Evolutionary conservation across 1,140 invertebrate genomes (phyloP).

Genomic region (Philotrypesis tridentata): DNA sequence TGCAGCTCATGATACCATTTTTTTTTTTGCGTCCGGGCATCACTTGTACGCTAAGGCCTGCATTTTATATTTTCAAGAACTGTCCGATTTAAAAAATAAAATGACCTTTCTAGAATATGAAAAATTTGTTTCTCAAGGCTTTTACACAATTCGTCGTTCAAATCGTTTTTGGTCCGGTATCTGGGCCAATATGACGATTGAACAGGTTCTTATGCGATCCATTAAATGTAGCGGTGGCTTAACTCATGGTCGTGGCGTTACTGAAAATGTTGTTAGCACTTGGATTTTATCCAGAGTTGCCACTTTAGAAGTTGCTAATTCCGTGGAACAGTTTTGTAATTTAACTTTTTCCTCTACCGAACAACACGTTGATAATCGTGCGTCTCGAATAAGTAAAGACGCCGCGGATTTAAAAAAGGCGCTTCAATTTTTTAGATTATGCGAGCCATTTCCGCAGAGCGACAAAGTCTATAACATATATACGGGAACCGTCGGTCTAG

Average conservation of each 20-base stretch:
- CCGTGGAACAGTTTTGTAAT: conserved; percentile 54
- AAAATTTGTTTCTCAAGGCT: conserved; percentile 55
- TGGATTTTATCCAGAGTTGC: neutral
- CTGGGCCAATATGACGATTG: too few species aligned
- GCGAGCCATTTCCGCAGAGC: conserved; percentile 45
- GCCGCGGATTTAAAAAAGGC: conserved; percentile 53
- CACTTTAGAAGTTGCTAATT: neutral
- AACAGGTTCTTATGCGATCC: too few species aligned
- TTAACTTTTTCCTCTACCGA: conserved; percentile 51
- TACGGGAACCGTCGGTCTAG: conserved; percentile 51
- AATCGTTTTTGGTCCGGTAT: conserved; percentile 60
- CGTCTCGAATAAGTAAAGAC: conserved; percentile 56
- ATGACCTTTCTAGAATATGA: conserved; percentile 58
- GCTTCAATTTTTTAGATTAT: conserved; percentile 51
- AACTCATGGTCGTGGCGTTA: too few species aligned
- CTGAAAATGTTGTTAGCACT: too few species aligned
- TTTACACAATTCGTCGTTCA: conserved; percentile 58
- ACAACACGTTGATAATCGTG: conserved; percentile 56
- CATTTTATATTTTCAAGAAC: conserved; percentile 70
- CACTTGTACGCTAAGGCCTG: conserved; percentile 70
- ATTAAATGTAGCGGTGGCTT: too few species aligned
- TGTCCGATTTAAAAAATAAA: conserved; percentile 59
- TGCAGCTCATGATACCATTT: conserved; percentile 50
- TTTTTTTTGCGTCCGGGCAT: conserved; percentile 67
- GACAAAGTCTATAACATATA: neutral